A percentile compares a stretch with the other conserved stretches of the same genome.
phyloP scores from a whole-genome alignment of 2,113 vertebrate genomes.

The Machaerirhynchus nigripectus region DNA sequence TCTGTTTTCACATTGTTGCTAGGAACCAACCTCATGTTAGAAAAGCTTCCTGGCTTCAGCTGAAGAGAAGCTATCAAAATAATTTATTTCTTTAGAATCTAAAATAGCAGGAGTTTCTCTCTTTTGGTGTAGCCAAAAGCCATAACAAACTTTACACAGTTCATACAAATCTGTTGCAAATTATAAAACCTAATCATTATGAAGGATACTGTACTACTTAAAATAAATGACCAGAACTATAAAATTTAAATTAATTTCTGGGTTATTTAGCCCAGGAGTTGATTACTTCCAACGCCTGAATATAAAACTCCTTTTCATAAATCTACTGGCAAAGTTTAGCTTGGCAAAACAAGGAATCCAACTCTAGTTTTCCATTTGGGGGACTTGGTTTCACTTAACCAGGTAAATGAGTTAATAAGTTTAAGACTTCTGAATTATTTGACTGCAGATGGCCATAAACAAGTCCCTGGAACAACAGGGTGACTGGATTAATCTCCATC shows the following conservation, averaged over 20 bases:
- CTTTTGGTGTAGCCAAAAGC: background rate
- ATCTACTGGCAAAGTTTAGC: background rate
- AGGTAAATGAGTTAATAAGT: background rate
- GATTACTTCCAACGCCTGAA: background rate
- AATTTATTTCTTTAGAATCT: background rate
- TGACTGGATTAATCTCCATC: background rate
- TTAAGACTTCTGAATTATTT: background rate
- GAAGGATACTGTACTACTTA: background rate
- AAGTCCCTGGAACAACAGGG: background rate
- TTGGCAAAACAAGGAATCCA: background rate
- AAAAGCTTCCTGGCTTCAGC: background rate
- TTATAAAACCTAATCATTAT: background rate
- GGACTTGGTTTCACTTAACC: background rate
- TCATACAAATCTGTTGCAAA: background rate
- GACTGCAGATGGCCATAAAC: background rate
- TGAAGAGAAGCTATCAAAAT: background rate
- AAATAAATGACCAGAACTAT: background rate
- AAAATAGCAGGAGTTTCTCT: background rate
- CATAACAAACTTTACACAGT: background rate
- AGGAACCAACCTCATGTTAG: accelerated
- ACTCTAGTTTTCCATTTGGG: background rate
- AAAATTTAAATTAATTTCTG: background rate
- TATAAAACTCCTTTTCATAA: background rate
- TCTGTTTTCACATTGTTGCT: background rate
- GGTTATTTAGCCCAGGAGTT: background rate